Conservation (phyloP, 2,888 invertebrate genomes). For the Acholoe squamosa region DNA sequence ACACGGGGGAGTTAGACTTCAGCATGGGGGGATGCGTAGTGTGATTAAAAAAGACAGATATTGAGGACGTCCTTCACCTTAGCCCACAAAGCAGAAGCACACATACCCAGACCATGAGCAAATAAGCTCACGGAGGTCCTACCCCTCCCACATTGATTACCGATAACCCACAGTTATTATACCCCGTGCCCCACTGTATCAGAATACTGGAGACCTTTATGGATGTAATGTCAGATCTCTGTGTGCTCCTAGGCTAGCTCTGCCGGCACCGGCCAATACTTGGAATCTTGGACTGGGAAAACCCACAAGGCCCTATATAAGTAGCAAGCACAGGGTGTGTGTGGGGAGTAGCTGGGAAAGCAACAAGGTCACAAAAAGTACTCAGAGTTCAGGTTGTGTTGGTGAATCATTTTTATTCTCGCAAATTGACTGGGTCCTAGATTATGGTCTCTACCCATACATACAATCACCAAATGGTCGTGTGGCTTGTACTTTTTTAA, state of each 20-base stretch:
- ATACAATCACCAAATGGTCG: no score
- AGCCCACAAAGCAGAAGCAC: neutral
- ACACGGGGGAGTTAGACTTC: no score
- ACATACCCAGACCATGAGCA: neutral
- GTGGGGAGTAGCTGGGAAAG: neutral
- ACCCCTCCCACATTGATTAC: constrained; percentile 15
- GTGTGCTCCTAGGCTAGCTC: neutral
- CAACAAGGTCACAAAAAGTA: no score
- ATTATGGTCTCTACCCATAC: no score
- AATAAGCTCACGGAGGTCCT: neutral
- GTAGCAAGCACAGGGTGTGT: neutral
- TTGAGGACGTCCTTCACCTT: neutral
- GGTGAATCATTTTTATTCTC: no score
- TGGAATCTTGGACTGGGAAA: neutral
- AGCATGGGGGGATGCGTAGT: no score
- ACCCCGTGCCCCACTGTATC: neutral
- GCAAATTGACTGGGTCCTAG: no score
- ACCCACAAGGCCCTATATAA: neutral
- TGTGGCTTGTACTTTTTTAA: no score
- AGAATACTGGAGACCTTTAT: neutral
- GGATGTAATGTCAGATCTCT: constrained; percentile 31
- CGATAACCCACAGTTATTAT: constrained; percentile 12
- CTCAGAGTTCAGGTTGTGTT: no score
- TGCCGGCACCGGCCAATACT: neutral
- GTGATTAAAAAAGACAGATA: no score